Base-by-base conservation (phyloP, 2,797 vertebrate genomes). In the Malacoctenus gilli region DNA sequence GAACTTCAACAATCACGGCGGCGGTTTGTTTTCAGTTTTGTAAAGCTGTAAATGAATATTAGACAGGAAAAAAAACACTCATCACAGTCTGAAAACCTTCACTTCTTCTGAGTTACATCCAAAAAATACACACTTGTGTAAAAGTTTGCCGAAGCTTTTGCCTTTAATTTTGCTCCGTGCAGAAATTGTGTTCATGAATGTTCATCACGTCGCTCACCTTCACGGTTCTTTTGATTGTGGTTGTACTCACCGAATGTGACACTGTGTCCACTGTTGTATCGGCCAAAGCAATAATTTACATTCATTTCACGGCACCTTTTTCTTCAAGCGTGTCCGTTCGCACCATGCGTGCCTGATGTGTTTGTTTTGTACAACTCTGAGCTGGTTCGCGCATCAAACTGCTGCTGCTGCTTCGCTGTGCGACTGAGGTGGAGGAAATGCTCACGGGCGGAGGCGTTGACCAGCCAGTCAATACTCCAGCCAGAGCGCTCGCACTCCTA, bases 221-320 rank as follows among this genome's bases (percentile, higher is more conserved):
- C 34, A 68, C 1, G n/a, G n/a, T n/a, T n/a, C n/a, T n/a, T n/a
- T n/a, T n/a, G 81, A 84, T 85, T 87, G 87, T 89, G 86, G 79
- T 54, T 87, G 57, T 36, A 60, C 75, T 48, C 59, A 67, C 30
- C 61, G 84, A 89, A 86, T 90, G 87, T 88, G 77, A 85, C 72
- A 47, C 59, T 68, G 31, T 67, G 62, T 78, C 54, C 68, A 75
- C 64, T 59, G 72, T 81, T 71, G 36, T 61, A 75, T 82, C 75
- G 84, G 79, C 84, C 84, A 89, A 86, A 87, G 78, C 87, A 90
- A 86, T 86, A 82, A 87, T 76, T 87, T 59, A 67, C 73, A 68
- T 77, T 80, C 32, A 70, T 64, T 37, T 52, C 70, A 63, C 53
- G 34, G 66, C 50, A 76, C 53, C 31, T 68, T 54, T 51, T 8